Evolutionary conservation across 2,113 vertebrate genomes (phyloP).

Genomic region (Taurulus bubalis): DNA sequence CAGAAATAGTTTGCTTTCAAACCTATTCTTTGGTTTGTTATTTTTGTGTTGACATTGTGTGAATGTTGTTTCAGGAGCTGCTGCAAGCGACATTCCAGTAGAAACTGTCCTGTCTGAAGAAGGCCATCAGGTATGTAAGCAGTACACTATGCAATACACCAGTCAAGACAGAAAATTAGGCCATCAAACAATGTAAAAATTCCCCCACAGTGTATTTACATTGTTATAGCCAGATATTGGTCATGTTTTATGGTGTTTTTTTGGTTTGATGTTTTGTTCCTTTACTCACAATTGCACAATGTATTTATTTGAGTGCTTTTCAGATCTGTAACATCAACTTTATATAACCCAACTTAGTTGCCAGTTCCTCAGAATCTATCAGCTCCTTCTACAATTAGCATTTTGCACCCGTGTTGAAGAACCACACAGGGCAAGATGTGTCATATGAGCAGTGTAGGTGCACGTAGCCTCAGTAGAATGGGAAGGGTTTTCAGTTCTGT

Average conservation of each 20-base stretch:
- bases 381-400: neutral
- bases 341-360: neutral
- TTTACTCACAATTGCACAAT: no score
- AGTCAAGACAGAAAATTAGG: neutral
- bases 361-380: neutral
- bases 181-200: neutral
- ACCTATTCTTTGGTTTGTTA: neutral
- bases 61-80: slow-evolving; percentile 68
- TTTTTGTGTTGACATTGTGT: slow-evolving; percentile 22
- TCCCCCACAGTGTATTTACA: neutral
- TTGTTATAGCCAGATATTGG: neutral
- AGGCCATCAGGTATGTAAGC: slow-evolving; percentile 81
- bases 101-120: slow-evolving; percentile 81
- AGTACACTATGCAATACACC: neutral
- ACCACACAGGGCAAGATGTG: neutral
- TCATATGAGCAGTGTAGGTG: neutral
- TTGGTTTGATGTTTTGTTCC: neutral
- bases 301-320: neutral
- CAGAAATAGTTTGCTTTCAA: neutral
- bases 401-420: neutral
- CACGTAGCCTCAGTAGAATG: neutral
- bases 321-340: neutral
- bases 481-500: neutral
- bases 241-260: neutral
- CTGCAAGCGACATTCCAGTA: slow-evolving; percentile 60